Base-by-base conservation (phyloP, 2,888 invertebrate species). In the Pollenia labialis region DNA sequence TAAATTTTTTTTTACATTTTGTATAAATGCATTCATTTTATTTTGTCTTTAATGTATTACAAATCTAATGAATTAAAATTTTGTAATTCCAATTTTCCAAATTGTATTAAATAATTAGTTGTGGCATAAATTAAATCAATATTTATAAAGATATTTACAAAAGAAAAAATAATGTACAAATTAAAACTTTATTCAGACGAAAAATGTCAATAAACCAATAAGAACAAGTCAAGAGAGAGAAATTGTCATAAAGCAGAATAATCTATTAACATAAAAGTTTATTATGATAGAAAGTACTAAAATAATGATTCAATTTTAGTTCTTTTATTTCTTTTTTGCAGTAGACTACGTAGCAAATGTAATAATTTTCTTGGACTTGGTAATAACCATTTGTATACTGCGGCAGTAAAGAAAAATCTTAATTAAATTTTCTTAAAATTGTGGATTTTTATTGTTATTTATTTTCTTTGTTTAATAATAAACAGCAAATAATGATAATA, bases 201-300 rank as follows among this genome's bases (percentile, higher is more conserved):
- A 52, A 80, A 16, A 44, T 54, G 80, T 32, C 62, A 62, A 80
- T 62, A 62, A 52, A 62, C 52, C 71, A 32, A 46, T 46, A 50
- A 48, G 23, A 40, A 42, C 23, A 56, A 0, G 23, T 4, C 23
- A 18, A 56, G 4, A 56, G 58, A 58, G 40, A 32, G 32, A 32
- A 71, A 71, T 52, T 71, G 54, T 1, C 52, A 44, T 62, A 72
- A 72, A 54, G 54, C 14, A 7, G 18, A 72, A 62, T 48, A 40
- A 40, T 72, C 44, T 71, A n/a, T 62, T 72, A 18, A 14, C 46
- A 81, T 74, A 81, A 81, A 81, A 74, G n/a, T 81, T 74, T 81
- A 81, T 74, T 81, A 66, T 81, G 72, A 74, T 81, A 74, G 64
- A 14, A 74, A 56, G 74, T 66, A 12, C 18, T 54, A 72, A n/a